phyloP scores from a whole-genome alignment of 2,797 vertebrate species.

The Phataginus tetradactyla region DNA sequence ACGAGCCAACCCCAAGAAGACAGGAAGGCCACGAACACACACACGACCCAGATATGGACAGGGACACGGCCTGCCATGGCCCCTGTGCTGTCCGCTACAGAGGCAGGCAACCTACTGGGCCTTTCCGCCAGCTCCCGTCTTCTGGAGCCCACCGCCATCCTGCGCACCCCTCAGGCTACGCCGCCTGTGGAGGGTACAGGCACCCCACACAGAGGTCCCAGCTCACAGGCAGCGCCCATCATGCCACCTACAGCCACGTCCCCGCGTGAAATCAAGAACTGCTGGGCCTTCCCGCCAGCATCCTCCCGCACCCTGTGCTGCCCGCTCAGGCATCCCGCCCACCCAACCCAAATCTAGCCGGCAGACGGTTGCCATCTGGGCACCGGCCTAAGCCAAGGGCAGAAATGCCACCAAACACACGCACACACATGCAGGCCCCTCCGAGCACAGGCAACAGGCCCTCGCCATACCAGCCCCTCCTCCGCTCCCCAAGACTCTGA shows the following conservation, averaged over 20 bases:
- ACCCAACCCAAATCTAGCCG: background rate
- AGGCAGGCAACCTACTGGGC: background rate
- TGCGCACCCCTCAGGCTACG: background rate
- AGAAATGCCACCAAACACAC: background rate
- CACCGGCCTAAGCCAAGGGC: background rate
- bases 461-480: constrained; percentile 83
- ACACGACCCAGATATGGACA: constrained; percentile 43
- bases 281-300: background rate
- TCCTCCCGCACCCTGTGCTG: background rate
- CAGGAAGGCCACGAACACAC: constrained; percentile 43
- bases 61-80: constrained; percentile 56
- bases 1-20: constrained; percentile 18
- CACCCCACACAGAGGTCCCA: background rate
- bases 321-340: background rate
- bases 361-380: background rate
- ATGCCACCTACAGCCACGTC: background rate
- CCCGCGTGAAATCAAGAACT: background rate
- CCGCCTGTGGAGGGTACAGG: fast-evolving
- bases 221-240: background rate
- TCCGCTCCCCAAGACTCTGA: constrained; percentile 82
- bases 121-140: fast-evolving
- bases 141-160: background rate
- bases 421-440: constrained; percentile 75
- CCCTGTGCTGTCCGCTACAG: constrained; percentile 41
- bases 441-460: constrained; percentile 86